Base-by-base conservation (phyloP, 2,888 invertebrate species). In the Xylocampa areola region DNA sequence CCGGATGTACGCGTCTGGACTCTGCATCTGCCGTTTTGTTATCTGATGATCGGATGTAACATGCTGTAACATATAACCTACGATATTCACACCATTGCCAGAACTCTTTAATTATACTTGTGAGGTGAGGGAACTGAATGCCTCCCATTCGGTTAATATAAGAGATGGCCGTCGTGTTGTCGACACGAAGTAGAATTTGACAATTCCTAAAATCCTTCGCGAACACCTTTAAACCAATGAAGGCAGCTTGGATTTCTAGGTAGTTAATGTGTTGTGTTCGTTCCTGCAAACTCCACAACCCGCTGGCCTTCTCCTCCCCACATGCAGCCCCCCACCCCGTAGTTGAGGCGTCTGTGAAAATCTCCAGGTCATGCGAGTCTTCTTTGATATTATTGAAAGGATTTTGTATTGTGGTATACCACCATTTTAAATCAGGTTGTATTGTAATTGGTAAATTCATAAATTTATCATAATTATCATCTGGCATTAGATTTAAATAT, bases 111-210 rank as follows among this genome's bases (percentile, higher is more conserved):
- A 55, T 16, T 2, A 67, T 6, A 0, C 45, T 5, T 2, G 36
- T 55, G 0, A 66, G 30, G 14, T 66, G 60, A 4, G 51, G 52
- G n/a, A 29, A 60, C 25, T 50, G 55, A 0, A 67, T 30, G 0
- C 67, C 59, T 0, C 57, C 68, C 57, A 68, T 65, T 1, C 54
- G 33, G 25, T 69, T 69, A 0, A 69, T 27, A 13, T 54, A 66
- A 1, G 23, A 10, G 4, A 66, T 44, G 2, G 66, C 61, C 0
- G 66, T 61, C 0, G 48, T 50, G 8, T 65, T 65, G 13, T 65
- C 59, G 1, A 65, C 14, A 1, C 64, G 23, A 0, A 65, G 14
- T 0, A 65, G 13, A n/a, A 66, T 54, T 14, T 43, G 17, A 14
- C 51, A 54, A 16, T 53, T 27, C n/a, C 1, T 10, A 0, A 35